phyloP scores from a whole-genome alignment of 2,888 invertebrate species.

The Rhopalosiphum nymphaeae region DNA sequence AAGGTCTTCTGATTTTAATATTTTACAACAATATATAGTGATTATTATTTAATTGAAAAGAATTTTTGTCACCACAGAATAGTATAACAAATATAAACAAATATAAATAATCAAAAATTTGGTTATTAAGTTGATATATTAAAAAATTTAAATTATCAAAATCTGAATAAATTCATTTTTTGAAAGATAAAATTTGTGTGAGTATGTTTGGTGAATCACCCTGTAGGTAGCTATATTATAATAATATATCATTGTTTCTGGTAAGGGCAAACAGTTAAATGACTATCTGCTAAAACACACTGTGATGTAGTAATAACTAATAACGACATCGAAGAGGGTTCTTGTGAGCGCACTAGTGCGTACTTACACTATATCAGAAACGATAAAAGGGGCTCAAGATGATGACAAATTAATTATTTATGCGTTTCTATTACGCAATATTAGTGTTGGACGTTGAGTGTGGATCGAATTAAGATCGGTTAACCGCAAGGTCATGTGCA shows the following conservation, averaged over 20 bases:
- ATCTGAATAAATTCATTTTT: background rate
- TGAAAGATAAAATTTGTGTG: background rate
- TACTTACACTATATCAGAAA: background rate
- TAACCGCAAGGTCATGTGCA: background rate
- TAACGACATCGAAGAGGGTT: background rate
- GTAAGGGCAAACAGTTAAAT: background rate
- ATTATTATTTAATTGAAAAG: too few species aligned
- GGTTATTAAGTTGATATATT: background rate
- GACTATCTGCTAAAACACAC: background rate
- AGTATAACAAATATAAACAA: background rate
- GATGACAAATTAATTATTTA: slow-evolving; percentile 8
- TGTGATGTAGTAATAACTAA: background rate
- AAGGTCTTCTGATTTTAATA: too few species aligned
- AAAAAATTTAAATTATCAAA: background rate
- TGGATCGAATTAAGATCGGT: background rate
- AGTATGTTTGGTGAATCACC: background rate
- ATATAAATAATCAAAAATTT: background rate
- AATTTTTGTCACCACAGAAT: background rate
- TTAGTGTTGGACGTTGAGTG: background rate
- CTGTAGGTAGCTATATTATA: background rate
- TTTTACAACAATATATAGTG: too few species aligned
- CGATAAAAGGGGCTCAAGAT: background rate
- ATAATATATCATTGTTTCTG: background rate
- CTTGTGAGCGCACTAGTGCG: background rate
- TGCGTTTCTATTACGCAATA: background rate